Evolutionary conservation across 2,888 invertebrate species (phyloP), one percentile per base, ranked within the genome.

Genomic region (Scrobipalpa atriplicella): DNA sequence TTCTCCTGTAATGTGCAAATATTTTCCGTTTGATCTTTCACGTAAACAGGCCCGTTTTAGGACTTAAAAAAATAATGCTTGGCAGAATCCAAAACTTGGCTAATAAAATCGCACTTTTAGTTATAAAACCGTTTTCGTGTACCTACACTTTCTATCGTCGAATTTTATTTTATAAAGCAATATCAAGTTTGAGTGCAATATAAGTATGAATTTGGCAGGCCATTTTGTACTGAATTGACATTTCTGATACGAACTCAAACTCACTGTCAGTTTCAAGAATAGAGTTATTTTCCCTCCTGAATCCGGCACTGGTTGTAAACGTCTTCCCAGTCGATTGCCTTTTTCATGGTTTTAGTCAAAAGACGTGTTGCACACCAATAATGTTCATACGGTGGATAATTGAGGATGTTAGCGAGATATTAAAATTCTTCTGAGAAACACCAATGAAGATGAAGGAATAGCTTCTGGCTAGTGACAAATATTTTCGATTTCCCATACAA

Each of bases 11-110:
- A 47, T 29, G 21, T 21, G 19, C 11, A 56, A 56, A 56, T 56
- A 56, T 56, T 29, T 19, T 19, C 8, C 18, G 19, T 56, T 56
- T 56, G 29, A 56, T 56, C 47, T 16, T n/a, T n/a, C 47, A n/a
- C n/a, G 16, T n/a, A 47, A 13, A n/a, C 47, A 47, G 47, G n/a
- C 5, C 16, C n/a, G 47, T 16, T 5, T 47, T 1, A 47, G 47
- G 6, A 47, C 3, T 1, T 16, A 16, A 3, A 38, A 7, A 38
- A 38, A 38, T 38, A 38, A 38, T n/a, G n/a, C n/a, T n/a, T n/a
- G n/a, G n/a, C n/a, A n/a, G n/a, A n/a, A n/a, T n/a, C n/a, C n/a
- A n/a, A n/a, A n/a, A n/a, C n/a, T n/a, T n/a, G n/a, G n/a, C n/a
- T n/a, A n/a, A n/a, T n/a, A n/a, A n/a, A n/a, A n/a, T n/a, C n/a